A percentile compares a stretch with the other conserved stretches of the same genome.
Conservation (phyloP, 2,113 vertebrate genomes). For the Drymodes brunneopygia region DNA sequence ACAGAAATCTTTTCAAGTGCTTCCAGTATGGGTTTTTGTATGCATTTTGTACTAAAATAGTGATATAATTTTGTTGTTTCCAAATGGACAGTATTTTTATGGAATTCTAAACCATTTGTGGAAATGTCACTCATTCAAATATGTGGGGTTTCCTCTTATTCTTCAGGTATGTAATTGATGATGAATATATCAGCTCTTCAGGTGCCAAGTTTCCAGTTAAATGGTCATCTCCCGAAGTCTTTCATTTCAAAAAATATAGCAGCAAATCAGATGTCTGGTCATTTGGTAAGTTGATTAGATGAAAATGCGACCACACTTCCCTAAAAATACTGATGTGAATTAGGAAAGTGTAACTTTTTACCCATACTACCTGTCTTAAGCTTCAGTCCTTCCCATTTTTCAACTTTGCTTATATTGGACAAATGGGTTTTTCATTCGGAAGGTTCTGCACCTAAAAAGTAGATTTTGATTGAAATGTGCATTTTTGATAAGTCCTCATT, state of each 20-base stretch:
- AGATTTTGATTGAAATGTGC: not conserved
- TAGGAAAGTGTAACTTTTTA: not conserved
- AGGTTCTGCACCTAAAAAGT: not conserved
- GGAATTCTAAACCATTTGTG: not conserved
- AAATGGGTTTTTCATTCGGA: not conserved
- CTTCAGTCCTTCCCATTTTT: not conserved
- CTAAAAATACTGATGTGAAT: not conserved
- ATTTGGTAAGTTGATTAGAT: constrained; percentile 75
- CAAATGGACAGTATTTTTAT: not conserved
- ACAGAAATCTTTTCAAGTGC: not conserved
- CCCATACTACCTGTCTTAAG: not conserved
- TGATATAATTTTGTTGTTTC: not conserved
- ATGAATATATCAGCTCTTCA: constrained; percentile 86
- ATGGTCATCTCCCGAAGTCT: constrained; percentile 90
- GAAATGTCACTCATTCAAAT: not conserved
- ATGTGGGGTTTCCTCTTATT: not conserved
- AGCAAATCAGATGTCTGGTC: constrained; percentile 92
- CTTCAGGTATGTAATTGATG: constrained; percentile 82
- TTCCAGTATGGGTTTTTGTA: not conserved
- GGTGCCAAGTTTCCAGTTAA: constrained; percentile 88
- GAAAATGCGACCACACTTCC: not conserved
- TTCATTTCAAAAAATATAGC: constrained; percentile 88
- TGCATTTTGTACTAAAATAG: not conserved
- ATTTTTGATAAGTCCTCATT: not conserved
- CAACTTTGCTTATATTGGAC: not conserved